Conservation (phyloP, 2,797 vertebrate species). For the Neopelma chrysocephalum region DNA sequence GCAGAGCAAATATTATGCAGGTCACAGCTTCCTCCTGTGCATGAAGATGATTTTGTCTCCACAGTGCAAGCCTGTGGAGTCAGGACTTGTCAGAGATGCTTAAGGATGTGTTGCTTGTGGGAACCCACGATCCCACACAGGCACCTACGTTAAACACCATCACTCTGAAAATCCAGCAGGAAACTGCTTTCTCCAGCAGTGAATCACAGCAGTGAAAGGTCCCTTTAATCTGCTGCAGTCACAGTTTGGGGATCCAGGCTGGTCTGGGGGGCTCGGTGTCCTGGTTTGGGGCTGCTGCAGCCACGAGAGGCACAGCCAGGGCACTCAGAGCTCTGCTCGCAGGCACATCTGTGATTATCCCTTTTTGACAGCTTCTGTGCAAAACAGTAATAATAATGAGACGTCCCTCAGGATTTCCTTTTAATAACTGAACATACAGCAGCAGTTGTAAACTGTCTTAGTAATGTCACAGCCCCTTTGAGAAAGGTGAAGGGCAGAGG, state of each 20-base stretch:
- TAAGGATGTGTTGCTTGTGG: not conserved
- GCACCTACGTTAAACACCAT: not conserved
- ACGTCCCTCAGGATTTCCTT: not conserved
- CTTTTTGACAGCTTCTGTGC: not conserved
- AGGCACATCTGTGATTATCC: not conserved
- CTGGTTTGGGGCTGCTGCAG: not conserved
- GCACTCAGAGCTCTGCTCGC: not conserved
- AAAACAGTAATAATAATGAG: not conserved
- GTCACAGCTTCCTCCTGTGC: not conserved
- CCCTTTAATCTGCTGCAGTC: not conserved
- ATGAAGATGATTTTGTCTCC: not conserved
- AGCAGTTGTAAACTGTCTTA: constrained; percentile 31
- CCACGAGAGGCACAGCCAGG: accelerated
- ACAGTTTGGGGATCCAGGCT: not conserved
- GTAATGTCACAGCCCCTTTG: constrained; percentile 35
- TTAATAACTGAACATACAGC: not conserved
- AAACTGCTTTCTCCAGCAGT: not conserved
- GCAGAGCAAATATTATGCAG: not conserved
- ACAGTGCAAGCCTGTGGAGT: not conserved
- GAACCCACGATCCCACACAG: not conserved
- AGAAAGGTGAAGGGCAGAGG: not conserved
- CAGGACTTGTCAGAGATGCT: constrained; percentile 26
- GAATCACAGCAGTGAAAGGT: not conserved
- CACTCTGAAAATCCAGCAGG: not conserved
- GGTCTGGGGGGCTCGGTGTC: not conserved